These are phyloP conservation scores for Neogobius melanostomus DNA, from an alignment of 2,113 vertebrate genomes.

Conservation along the genomic window DNA sequence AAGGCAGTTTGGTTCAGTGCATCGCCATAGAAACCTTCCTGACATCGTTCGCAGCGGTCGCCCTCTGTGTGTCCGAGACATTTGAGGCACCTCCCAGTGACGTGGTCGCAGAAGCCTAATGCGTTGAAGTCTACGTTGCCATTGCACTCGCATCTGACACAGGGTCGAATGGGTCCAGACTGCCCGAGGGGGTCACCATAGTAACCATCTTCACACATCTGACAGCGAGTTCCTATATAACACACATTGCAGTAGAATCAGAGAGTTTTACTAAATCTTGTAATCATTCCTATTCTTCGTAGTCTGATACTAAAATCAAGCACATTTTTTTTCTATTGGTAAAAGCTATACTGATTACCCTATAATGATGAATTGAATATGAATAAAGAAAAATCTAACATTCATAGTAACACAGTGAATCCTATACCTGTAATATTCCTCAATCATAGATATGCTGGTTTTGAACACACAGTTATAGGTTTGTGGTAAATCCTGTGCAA, in stretches of 20 bases:
- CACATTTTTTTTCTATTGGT: too few species aligned
- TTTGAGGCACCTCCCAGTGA: constrained; percentile 84
- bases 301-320: too few species aligned
- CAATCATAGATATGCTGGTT: too few species aligned
- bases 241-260: neutral
- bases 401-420: too few species aligned
- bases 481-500: too few species aligned
- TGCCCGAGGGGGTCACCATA: constrained; percentile 87
- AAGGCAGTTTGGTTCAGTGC: constrained; percentile 61
- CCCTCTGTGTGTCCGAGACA: constrained; percentile 86
- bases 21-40: constrained; percentile 80
- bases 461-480: too few species aligned
- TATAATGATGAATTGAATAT: too few species aligned
- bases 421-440: too few species aligned
- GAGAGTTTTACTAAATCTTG: too few species aligned
- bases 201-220: constrained; percentile 89
- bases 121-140: constrained; percentile 87
- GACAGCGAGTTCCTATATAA: constrained; percentile 83
- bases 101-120: constrained; percentile 84
- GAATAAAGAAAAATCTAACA: too few species aligned
- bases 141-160: constrained; percentile 81
- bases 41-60: constrained; percentile 80
- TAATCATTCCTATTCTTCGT: too few species aligned
- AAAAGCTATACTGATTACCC: too few species aligned
- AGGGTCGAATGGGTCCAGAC: constrained; percentile 71